phyloP scores from a whole-genome alignment of 2,888 invertebrate species.

The Anodontia alba region DNA sequence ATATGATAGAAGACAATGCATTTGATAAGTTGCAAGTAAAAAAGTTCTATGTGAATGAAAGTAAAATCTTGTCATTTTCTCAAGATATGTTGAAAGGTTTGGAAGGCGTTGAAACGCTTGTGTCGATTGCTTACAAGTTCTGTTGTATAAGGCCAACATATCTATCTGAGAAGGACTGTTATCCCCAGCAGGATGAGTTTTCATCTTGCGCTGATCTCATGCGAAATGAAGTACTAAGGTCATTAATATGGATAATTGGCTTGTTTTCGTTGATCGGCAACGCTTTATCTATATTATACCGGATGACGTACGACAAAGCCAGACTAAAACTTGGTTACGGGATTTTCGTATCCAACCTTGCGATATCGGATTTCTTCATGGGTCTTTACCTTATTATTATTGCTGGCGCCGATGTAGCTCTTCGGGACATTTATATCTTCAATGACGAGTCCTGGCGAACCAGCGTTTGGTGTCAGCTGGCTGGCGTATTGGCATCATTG shows the following conservation, averaged over 20 bases:
- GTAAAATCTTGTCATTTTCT: neutral
- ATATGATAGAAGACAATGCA: neutral
- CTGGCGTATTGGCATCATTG: conserved; percentile 64
- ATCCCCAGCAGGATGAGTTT: conserved; percentile 54
- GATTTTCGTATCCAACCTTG: conserved; percentile 51
- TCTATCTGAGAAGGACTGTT: conserved; percentile 41
- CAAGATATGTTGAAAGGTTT: neutral
- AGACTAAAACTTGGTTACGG: conserved; percentile 44
- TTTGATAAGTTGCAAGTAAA: neutral
- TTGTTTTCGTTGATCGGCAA: conserved; percentile 57
- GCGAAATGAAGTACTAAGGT: conserved; percentile 40
- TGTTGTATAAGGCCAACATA: conserved; percentile 46
- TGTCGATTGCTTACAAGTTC: conserved; percentile 37
- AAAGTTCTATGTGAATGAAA: neutral
- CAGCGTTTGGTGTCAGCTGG: conserved; percentile 58
- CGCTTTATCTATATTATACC: conserved; percentile 46
- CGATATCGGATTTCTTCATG: conserved; percentile 42
- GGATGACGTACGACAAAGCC: conserved; percentile 27
- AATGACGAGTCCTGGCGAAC: conserved; percentile 51
- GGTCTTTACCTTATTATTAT: conserved; percentile 50
- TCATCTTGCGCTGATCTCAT: conserved; percentile 70
- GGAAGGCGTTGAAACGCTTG: neutral
- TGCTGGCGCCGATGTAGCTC: conserved; percentile 61
- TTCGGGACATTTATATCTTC: conserved; percentile 53
- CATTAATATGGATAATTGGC: conserved; percentile 61